Conservation (phyloP, 2,113 vertebrate species). For the Atlantisia rogersi region DNA sequence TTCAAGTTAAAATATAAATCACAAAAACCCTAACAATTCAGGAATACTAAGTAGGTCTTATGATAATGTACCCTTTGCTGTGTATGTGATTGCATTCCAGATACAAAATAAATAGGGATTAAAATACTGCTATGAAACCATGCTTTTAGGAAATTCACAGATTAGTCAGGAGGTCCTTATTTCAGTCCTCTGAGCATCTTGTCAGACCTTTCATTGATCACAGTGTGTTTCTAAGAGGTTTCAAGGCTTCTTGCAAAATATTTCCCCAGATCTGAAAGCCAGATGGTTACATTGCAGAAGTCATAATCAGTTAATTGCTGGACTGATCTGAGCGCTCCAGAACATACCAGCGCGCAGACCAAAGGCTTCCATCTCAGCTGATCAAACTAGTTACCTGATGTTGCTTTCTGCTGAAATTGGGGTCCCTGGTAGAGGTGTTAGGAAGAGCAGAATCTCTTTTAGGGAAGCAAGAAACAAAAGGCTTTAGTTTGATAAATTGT, state of each 20-base stretch:
- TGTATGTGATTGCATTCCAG: not conserved
- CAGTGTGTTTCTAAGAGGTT: not conserved
- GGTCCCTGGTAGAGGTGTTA: not conserved
- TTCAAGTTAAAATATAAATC: constrained; percentile 10
- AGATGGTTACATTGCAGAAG: constrained; percentile 36
- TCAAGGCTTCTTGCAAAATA: constrained; percentile 1
- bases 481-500: not conserved
- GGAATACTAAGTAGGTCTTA: constrained; percentile 24
- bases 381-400: not conserved
- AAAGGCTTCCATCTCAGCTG: not conserved
- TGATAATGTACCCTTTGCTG: not conserved
- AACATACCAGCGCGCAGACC: not conserved
- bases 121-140: not conserved
- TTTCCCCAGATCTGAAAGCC: constrained; percentile 25
- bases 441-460: not conserved
- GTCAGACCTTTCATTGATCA: not conserved
- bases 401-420: not conserved
- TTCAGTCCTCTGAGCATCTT: not conserved
- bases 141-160: not conserved
- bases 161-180: not conserved
- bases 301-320: constrained; percentile 42
- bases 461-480: not conserved
- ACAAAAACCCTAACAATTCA: not conserved
- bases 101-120: not conserved
- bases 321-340: constrained; percentile 24